A percentile compares a stretch with the other conserved stretches of the same genome.
phyloP scores from a whole-genome alignment of 2,888 invertebrate species.

The Dicycla oo region DNA sequence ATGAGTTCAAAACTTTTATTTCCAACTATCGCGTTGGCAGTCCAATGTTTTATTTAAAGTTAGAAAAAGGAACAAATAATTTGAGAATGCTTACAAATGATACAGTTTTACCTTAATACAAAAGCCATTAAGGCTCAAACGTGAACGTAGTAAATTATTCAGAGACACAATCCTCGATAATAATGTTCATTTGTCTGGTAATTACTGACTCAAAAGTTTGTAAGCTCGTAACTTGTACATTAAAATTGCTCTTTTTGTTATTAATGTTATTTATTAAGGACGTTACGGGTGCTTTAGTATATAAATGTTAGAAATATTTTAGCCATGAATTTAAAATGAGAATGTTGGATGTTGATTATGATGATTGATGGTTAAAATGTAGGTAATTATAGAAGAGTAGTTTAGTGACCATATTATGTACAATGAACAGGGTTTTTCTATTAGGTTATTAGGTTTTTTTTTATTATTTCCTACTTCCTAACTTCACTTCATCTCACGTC shows the following conservation, averaged over 20 bases:
- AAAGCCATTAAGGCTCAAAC: constrained; percentile 30
- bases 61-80: constrained; percentile 9
- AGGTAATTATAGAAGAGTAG: neutral
- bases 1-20: constrained; percentile 25
- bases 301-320: constrained; percentile 13
- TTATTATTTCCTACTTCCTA: too few species aligned
- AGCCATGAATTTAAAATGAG: constrained; percentile 6
- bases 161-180: constrained; percentile 40
- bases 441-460: too few species aligned
- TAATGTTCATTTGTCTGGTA: constrained; percentile 48
- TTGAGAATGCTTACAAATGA: neutral
- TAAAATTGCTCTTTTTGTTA: constrained; percentile 39
- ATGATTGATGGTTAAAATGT: constrained; percentile 12
- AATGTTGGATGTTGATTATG: constrained; percentile 10
- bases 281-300: constrained; percentile 4
- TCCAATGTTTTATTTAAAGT: constrained; percentile 20
- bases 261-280: constrained; percentile 31
- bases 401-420: neutral
- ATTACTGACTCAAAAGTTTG: constrained; percentile 50
- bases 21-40: constrained; percentile 1
- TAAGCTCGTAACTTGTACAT: constrained; percentile 20
- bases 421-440: neutral
- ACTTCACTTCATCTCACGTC: neutral
- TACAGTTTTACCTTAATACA: constrained; percentile 20
- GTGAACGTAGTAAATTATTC: constrained; percentile 50